Percentiles rank a stretch among this genome's conserved stretches.
Evolutionary conservation across 1,140 invertebrate species (phyloP).

Genomic region (Potamilus streckersoni): DNA sequence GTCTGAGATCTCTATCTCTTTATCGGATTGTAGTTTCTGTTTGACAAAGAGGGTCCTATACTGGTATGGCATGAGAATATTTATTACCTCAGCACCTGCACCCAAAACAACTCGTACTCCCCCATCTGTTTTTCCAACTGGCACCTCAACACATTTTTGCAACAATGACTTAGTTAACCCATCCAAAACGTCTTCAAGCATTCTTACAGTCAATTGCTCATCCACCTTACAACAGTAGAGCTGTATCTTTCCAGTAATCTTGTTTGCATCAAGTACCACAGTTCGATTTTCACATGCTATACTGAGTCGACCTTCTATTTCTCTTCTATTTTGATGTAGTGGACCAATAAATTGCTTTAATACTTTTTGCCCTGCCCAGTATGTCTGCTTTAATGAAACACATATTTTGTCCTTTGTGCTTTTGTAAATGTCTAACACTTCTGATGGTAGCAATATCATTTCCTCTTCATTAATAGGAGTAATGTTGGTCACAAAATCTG

Average conservation of each 20-base stretch:
- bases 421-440: conserved; percentile 37
- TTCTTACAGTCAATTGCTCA: neutral
- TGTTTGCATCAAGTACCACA: conserved; percentile 46
- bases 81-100: conserved; percentile 23
- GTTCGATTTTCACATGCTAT: conserved; percentile 13
- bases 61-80: conserved; percentile 37
- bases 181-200: conserved; percentile 16
- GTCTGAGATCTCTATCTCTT: conserved; percentile 8
- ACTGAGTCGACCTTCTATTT: conserved; percentile 32
- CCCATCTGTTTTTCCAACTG: conserved; percentile 6
- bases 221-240: conserved; percentile 28
- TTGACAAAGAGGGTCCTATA: conserved; percentile 35
- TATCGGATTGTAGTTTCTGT: neutral
- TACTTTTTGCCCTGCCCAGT: conserved; percentile 37
- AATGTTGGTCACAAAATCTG: conserved; percentile 53
- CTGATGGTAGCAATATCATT: neutral
- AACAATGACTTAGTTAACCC: conserved; percentile 16
- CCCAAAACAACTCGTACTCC: conserved; percentile 28
- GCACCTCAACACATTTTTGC: conserved; percentile 30
- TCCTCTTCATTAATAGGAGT: conserved; percentile 38
- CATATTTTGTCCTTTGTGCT: conserved; percentile 20
- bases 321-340: conserved; percentile 35
- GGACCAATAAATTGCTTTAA: conserved; percentile 47
- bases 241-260: conserved; percentile 36
- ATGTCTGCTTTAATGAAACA: conserved; percentile 30